Conservation (phyloP, 2,888 invertebrate species). For the Oscheius onirici region DNA sequence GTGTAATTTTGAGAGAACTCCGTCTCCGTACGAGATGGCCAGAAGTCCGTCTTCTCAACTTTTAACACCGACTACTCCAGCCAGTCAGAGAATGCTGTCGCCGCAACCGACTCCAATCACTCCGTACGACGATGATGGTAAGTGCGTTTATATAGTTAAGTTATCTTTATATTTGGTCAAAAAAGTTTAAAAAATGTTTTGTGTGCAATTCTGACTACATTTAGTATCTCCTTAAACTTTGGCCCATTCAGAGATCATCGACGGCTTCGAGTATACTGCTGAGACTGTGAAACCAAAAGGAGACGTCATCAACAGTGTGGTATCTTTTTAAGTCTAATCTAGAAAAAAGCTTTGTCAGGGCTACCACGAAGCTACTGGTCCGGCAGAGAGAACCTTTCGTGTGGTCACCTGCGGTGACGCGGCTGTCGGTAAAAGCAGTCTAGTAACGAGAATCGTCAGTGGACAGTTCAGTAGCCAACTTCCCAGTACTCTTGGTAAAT, state of each 20-base stretch:
- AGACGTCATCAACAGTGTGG: conserved; percentile 10
- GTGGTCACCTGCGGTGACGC: conserved; percentile 78
- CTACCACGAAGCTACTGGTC: conserved; percentile 53
- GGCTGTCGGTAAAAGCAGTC: conserved; percentile 78
- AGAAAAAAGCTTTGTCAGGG: conserved; percentile 37
- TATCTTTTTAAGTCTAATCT: background rate
- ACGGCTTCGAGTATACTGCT: conserved; percentile 5
- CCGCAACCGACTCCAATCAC: conserved; percentile 1
- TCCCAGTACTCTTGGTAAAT: conserved; percentile 77
- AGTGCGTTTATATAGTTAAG: too few relatives aligned
- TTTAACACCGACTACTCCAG: conserved; percentile 27
- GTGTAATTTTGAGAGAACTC: conserved; percentile 25
- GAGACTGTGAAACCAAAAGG: conserved; percentile 25
- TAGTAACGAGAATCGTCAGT: conserved; percentile 77
- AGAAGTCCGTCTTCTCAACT: conserved; percentile 46
- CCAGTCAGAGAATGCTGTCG: background rate
- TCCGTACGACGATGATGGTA: conserved; percentile 5
- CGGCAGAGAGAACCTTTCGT: conserved; percentile 77
- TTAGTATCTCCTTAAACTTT: too few relatives aligned
- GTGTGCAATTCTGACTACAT: too few relatives aligned
- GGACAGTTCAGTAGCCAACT: conserved; percentile 76
- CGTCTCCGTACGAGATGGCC: conserved; percentile 33
- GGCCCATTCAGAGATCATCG: conserved; percentile 4
- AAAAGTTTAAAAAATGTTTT: too few relatives aligned
- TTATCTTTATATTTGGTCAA: too few relatives aligned